phyloP scores from a whole-genome alignment of 2,113 vertebrate species.

The Ranitomeya imitator region DNA sequence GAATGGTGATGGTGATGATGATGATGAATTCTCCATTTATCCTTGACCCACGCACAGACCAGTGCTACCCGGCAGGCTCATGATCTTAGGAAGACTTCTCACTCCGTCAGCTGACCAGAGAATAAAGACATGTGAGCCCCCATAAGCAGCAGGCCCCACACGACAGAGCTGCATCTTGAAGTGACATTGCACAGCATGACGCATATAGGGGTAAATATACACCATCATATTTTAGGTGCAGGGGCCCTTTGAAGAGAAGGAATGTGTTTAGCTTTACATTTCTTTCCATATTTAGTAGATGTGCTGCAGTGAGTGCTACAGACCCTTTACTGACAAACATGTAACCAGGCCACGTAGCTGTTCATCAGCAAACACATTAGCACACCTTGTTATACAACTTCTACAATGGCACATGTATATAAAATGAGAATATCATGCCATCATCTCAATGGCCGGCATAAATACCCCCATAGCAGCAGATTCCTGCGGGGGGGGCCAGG shows the following conservation, averaged over 20 bases:
- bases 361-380: too few species aligned
- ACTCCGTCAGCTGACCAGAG: not conserved
- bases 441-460: too few species aligned
- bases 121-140: not conserved
- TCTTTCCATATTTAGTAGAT: conserved; percentile 15
- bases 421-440: too few species aligned
- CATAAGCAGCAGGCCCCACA: not conserved
- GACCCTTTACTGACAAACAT: not conserved
- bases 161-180: not conserved
- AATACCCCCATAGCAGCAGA: too few species aligned
- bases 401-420: too few species aligned
- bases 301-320: not conserved
- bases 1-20: too few species aligned
- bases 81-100: too few species aligned
- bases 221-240: conserved; percentile 1
- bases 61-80: too few species aligned
- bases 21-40: too few species aligned
- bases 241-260: not conserved
- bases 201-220: not conserved
- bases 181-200: not conserved
- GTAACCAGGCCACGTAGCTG: not conserved
- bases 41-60: too few species aligned
- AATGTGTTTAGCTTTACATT: not conserved
- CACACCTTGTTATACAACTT: too few species aligned
- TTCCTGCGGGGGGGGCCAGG: too few species aligned